Evolutionary conservation across 2,113 vertebrate species (phyloP), one percentile per base, ranked within the genome.

Genomic region (Hypanus sabinus): DNA sequence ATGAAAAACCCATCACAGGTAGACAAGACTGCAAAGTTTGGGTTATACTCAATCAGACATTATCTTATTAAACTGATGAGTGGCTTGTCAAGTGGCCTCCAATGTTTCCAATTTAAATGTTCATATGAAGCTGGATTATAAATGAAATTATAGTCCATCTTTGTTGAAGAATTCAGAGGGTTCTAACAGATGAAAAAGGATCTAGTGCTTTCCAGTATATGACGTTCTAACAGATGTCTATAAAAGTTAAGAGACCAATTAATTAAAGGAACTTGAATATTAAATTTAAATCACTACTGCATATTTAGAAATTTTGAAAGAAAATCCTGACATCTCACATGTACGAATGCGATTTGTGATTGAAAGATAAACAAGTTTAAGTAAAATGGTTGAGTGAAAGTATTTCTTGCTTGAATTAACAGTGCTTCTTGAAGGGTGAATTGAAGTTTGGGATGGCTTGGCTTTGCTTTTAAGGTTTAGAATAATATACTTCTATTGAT

Each of bases 391-490:
- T 7, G 38, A 68, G 9, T 57, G n/a, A 87, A 62, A 88, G 12
- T 65, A 18, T 22, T 62, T n/a, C 62, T 90, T 30, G 57, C 83
- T 65, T 90, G 85, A 2, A 7, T 60, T 9, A 14, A 12, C 14
- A 33, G 5, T 90, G 60, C 65, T 90, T 33, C 30, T 20, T 65
- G 12, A 68, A 33, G 60, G n/a, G 8, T 65, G 85, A 12, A 65
- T 65, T 90, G 60, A 68, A n/a, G 5, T 90, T n/a, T 68, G 14
- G 27, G 30, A 65, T 16, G 18, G 62, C 60, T 33, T 65, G 85
- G 30, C 85, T 65, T n/a, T 90, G 85, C 38, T 33, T 90, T 33
- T 90, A 16, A 90, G 60, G 60, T 88, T 88, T 18, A 65, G 85
- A 68, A 90, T 33, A 62, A 14, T 16, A 68, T 1, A 65, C 38